These are phyloP conservation scores for Chalcis sispes DNA, from an alignment of 2,888 invertebrate genomes.

Conservation along the genomic window DNA sequence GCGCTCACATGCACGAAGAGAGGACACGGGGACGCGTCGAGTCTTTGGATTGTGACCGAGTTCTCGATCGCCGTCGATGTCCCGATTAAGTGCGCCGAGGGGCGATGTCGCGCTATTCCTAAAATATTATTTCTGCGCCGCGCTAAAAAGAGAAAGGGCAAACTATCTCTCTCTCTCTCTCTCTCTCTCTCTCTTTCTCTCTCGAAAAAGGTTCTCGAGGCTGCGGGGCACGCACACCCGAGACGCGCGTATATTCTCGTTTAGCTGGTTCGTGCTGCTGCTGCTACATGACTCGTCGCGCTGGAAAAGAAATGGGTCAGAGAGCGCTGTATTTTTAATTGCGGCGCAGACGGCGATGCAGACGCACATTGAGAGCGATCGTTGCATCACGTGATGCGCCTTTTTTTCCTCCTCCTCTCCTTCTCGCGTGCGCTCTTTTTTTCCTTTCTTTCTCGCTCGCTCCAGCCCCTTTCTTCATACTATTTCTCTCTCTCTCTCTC, in stretches of 20 bases:
- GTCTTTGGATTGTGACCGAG: constrained; percentile 56
- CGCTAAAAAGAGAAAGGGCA: constrained; percentile 7
- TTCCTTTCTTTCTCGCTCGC: background rate
- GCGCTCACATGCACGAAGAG: background rate
- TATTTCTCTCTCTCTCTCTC: constrained; percentile 35
- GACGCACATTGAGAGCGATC: constrained; percentile 59
- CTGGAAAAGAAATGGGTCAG: constrained; percentile 56
- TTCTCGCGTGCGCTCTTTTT: constrained; percentile 19
- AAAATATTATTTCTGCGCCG: constrained; percentile 51
- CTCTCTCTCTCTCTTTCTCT: too few relatives aligned
- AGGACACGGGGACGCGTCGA: background rate
- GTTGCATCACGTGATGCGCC: constrained; percentile 55
- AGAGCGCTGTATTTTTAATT: constrained; percentile 72
- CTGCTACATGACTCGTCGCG: background rate
- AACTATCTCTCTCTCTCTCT: too few relatives aligned
- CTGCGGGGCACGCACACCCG: background rate
- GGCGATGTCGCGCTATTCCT: constrained; percentile 31
- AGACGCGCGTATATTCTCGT: constrained; percentile 9
- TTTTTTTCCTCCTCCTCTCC: constrained; percentile 27
- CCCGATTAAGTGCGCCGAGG: constrained; percentile 28
- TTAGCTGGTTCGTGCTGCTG: constrained; percentile 1
- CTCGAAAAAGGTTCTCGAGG: too few relatives aligned
- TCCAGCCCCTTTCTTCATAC: background rate
- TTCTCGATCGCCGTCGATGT: constrained; percentile 45
- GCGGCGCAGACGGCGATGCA: constrained; percentile 67